phyloP scores from a whole-genome alignment of 2,113 vertebrate genomes.

The Odocoileus virginianus region DNA sequence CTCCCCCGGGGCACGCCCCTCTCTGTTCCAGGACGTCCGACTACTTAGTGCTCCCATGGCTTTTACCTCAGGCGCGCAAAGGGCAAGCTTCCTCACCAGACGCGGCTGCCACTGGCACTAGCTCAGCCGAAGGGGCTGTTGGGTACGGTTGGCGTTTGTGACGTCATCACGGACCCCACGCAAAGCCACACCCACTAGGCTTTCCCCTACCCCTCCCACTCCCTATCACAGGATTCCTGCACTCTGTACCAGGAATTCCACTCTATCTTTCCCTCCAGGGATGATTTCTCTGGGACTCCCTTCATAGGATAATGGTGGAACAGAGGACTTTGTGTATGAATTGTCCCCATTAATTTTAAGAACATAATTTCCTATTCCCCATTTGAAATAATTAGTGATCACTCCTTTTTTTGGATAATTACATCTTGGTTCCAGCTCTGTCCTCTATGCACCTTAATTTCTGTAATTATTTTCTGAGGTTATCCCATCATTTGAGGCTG shows the following conservation, averaged over 20 bases:
- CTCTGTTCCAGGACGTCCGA: neutral
- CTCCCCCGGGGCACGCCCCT: neutral
- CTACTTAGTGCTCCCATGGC: neutral
- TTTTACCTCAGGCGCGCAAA: neutral
- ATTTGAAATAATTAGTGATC: neutral
- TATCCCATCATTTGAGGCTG: no score
- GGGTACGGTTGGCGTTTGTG: no score
- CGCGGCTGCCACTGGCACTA: rapidly evolving
- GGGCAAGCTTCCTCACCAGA: rapidly evolving
- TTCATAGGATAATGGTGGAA: neutral
- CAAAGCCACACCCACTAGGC: neutral
- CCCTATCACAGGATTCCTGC: neutral
- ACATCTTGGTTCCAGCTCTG: neutral
- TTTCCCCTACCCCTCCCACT: neutral
- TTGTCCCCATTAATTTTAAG: neutral
- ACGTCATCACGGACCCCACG: neutral
- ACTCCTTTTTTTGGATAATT: neutral
- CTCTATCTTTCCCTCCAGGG: neutral
- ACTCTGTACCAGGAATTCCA: no score
- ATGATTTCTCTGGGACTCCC: neutral
- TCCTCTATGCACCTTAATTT: neutral
- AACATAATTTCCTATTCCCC: neutral
- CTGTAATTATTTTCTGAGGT: no score
- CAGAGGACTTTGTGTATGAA: neutral
- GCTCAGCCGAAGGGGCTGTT: neutral